Base-by-base conservation (phyloP, 2,888 invertebrate species). In the Synergus japonicus region DNA sequence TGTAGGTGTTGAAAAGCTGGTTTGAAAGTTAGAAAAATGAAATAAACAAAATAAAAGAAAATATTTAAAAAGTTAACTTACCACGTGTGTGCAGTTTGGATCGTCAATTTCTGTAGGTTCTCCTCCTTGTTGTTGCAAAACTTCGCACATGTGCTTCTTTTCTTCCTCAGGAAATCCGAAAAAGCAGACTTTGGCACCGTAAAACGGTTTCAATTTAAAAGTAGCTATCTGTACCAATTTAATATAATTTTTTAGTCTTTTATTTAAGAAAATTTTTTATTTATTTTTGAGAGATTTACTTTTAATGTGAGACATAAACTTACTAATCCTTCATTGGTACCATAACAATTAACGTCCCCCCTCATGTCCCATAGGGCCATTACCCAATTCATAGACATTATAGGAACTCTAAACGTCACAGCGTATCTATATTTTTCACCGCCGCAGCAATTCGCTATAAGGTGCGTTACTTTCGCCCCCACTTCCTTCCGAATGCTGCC, bases 391-490 rank as follows among this genome's bases (percentile, higher is more conserved):
- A 96, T 95, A 85, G 96, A 95, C 93, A 99, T 96, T 85, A 98
- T 96, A 44, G 98, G 97, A 88, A 97, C 95, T 80, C 97, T 96
- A 93, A 98, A 97, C 79, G 97, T 96, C 83, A 96, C 96, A 80
- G 98, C 98, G 93, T 97, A 97, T 93, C 97, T 96, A 93, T 98
- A 99, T 93, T 98, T 98, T 87, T 97, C 97, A 82, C 98, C 98
- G 69, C 96, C 96, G 88, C 97, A 96, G 87, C 95, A 95, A 89
- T 97, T 97, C 84, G 98, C 97, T 87, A 99, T 97, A 86, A 99
- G 94, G 94, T 99, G 98, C 78, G 98, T 99, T 86, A 98, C 97
- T 91, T 96, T 96, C 80, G 95, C 95, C 83, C 95, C 95, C 95
- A 97, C 96, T 90, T 98, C 98, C 93, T 97, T 97, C 85, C 98